Conservation (phyloP, 2,797 vertebrate species). For the Acrossocheilus fasciatus region DNA sequence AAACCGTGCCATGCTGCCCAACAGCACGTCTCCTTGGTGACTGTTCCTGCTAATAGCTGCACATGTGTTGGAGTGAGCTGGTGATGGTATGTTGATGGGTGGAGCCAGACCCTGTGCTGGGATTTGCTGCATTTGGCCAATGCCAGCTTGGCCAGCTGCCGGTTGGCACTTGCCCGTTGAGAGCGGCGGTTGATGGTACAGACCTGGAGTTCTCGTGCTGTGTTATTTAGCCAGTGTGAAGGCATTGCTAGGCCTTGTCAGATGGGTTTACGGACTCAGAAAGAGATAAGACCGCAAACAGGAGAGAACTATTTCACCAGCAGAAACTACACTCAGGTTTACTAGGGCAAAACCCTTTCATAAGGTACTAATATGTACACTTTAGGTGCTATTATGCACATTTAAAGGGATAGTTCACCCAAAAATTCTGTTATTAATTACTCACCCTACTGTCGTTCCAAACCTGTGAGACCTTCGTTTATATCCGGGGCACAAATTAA, state of each 20-base stretch:
- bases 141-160: constrained; percentile 42
- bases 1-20: not conserved
- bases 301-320: not conserved
- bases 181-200: constrained; percentile 35
- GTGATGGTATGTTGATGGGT: constrained; percentile 29
- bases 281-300: not conserved
- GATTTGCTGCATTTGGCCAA: constrained; percentile 34
- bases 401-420: not conserved
- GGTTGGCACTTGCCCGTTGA: constrained; percentile 40
- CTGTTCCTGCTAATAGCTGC: constrained; percentile 31
- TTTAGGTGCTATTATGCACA: not conserved
- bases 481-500: too few relatives aligned
- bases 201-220: constrained; percentile 37
- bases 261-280: not conserved
- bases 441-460: too few relatives aligned
- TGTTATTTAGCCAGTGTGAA: constrained; percentile 51
- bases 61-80: constrained; percentile 20
- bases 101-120: constrained; percentile 11
- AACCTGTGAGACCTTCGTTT: too few relatives aligned
- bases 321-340: not conserved
- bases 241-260: constrained; percentile 25
- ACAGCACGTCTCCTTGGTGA: constrained; percentile 51
- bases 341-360: not conserved
- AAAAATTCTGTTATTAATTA: too few relatives aligned
- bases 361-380: not conserved